A percentile compares a stretch with the other conserved stretches of the same genome.
Evolutionary conservation across 2,797 vertebrate genomes (phyloP).

Genomic region (Liparis tanakae): DNA sequence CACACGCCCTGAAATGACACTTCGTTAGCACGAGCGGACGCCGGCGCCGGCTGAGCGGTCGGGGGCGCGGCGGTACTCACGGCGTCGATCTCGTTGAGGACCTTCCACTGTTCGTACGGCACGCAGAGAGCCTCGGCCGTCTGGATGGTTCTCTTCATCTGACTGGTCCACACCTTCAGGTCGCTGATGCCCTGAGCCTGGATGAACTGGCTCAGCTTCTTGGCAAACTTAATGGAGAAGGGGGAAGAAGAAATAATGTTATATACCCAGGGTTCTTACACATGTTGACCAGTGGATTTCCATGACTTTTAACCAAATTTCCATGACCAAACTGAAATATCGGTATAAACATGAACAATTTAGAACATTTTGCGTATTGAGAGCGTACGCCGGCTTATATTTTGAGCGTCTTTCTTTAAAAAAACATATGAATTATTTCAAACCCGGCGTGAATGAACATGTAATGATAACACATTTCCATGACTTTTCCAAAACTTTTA

Average conservation of each 20-base stretch:
- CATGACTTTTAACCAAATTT: no score
- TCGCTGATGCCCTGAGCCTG: constrained; percentile 91
- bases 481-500: no score
- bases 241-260: not conserved
- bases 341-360: no score
- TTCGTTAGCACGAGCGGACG: not conserved
- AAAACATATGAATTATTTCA: no score
- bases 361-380: no score
- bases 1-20: constrained; percentile 89
- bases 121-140: constrained; percentile 92
- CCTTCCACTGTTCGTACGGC: constrained; percentile 99
- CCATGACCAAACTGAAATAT: no score
- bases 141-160: constrained; percentile 99
- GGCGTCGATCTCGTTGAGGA: constrained; percentile 97
- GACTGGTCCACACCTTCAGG: constrained; percentile 98
- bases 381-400: no score
- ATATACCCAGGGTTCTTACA: no score
- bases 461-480: no score
- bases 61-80: constrained; percentile 75
- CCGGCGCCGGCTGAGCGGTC: not conserved
- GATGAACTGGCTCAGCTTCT: constrained; percentile 90
- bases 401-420: no score
- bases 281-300: no score
- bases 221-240: constrained; percentile 87
- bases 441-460: no score